phyloP scores from a whole-genome alignment of 2,113 vertebrate species.

The Caranx ignobilis region DNA sequence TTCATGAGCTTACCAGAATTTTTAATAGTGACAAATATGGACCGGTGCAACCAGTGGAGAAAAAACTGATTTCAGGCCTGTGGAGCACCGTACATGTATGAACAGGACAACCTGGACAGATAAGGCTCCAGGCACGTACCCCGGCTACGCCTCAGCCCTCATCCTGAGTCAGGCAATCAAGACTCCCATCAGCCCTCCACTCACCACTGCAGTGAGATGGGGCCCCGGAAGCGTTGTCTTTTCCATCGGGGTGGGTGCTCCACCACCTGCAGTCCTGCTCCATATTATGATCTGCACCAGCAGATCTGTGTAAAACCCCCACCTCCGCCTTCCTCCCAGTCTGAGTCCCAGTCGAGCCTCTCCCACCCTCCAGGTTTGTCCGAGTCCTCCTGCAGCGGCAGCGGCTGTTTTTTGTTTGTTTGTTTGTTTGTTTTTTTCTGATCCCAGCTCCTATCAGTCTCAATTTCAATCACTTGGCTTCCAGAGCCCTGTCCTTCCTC shows the following conservation, averaged over 20 bases:
- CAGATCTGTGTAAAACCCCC: constrained; percentile 24
- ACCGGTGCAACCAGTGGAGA: neutral
- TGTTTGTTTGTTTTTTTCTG: neutral
- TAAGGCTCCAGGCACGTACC: constrained; percentile 34
- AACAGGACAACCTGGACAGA: constrained; percentile 30
- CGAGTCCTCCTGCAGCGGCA: neutral
- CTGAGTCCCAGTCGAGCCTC: constrained; percentile 4
- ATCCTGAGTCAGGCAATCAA: constrained; percentile 50
- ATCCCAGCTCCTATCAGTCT: constrained; percentile 20
- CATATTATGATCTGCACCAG: constrained; percentile 9
- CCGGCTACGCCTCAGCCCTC: neutral
- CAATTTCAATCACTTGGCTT: constrained; percentile 35
- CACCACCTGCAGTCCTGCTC: neutral
- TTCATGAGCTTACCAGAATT: neutral
- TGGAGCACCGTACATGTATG: constrained; percentile 6
- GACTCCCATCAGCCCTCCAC: constrained; percentile 40
- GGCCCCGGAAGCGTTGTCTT: neutral
- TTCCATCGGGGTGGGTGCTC: neutral
- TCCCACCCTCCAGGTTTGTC: neutral
- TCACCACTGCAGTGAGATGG: neutral
- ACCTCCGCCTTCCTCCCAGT: neutral
- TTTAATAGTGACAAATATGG: neutral
- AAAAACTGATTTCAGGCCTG: neutral
- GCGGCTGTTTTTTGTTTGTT: neutral
- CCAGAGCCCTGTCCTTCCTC: constrained; percentile 15